Percentiles rank a stretch among this genome's conserved stretches.
Conservation (phyloP, 1,140 invertebrate genomes). For the Diploscapter pachys region DNA sequence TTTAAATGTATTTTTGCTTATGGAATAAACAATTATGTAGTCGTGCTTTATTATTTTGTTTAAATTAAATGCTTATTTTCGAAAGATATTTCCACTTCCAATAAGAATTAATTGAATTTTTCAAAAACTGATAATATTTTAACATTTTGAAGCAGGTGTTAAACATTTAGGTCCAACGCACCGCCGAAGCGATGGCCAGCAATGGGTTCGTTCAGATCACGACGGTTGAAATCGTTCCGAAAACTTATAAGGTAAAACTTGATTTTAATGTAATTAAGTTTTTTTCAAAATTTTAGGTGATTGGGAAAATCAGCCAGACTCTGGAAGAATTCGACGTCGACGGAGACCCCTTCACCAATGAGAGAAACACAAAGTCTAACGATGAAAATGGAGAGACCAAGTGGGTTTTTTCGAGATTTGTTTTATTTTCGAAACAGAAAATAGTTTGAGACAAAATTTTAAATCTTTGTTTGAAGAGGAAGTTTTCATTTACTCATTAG, state of each 20-base stretch:
- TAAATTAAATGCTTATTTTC: too few relatives aligned
- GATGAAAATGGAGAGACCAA: neutral
- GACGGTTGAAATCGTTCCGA: slow-evolving; percentile 53
- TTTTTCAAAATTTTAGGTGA: too few relatives aligned
- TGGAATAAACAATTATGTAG: too few relatives aligned
- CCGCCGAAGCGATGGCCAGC: slow-evolving; percentile 38
- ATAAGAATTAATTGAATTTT: too few relatives aligned
- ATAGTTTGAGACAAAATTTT: neutral
- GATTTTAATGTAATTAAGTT: too few relatives aligned
- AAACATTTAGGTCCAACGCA: slow-evolving; percentile 39
- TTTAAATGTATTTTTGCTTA: too few relatives aligned
- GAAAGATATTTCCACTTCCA: too few relatives aligned
- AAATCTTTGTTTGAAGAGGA: neutral
- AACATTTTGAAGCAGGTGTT: neutral
- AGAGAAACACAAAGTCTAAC: slow-evolving; percentile 13
- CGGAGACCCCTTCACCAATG: slow-evolving; percentile 19
- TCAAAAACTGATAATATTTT: too few relatives aligned
- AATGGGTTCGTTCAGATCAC: slow-evolving; percentile 48
- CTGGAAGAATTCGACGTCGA: slow-evolving; percentile 22
- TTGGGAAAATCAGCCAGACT: slow-evolving; percentile 6
- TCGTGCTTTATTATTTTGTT: too few relatives aligned
- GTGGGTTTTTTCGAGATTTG: neutral
- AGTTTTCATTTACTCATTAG: too few relatives aligned
- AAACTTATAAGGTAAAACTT: slow-evolving; percentile 42
- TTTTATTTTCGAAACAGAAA: neutral